Evolutionary conservation across 2,113 vertebrate species (phyloP), one percentile per base, ranked within the genome.

Genomic region (Parotia lawesii): DNA sequence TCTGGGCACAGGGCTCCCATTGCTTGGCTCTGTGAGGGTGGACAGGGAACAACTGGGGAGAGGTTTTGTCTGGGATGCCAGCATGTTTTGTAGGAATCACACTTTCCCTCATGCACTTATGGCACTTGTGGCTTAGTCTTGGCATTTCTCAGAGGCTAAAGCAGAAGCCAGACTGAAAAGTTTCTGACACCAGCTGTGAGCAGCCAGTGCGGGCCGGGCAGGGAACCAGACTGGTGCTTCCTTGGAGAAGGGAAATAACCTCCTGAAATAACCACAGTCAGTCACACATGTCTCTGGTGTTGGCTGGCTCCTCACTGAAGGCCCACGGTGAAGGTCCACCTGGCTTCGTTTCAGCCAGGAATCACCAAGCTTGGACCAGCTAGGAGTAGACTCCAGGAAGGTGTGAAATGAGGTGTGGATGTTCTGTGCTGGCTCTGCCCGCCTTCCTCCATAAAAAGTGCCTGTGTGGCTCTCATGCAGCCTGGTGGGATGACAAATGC

Each of bases 391-490:
- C 10, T 40, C 28, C 13, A 37, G 5, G 29, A 65, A 70, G 10
- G 9, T 64, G 18, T 60, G 35, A 80, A 61, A 48, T 35, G 33
- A 40, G 24, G 4, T 0, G 2, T 9, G 31, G 10, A 56, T 53
- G 25, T 57, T 89, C 50, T 69, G 40, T 5, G 11, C 17, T 45
- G 10, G 31, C 21, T 13, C 53, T 76, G 44, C 33, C 15, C 75
- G 27, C 20, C 40, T 69, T 64, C 3, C 13, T 11, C 38, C 21
- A 14, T 7, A 42, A 53, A 45, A 92, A 48, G 4, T 22, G 5
- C 10, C 48, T 2, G 0, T 5, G 21, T 80, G 35, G 37, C 38
- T 35, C 44, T 67, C 28, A 44, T 0, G 0, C 9, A n/a, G 11
- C 25, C 31, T 50, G 19, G 11, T 65, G 31, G 23, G 22, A 40